Conservation (phyloP, 2,797 vertebrate species). For the Rhadinocentrus ornatus region DNA sequence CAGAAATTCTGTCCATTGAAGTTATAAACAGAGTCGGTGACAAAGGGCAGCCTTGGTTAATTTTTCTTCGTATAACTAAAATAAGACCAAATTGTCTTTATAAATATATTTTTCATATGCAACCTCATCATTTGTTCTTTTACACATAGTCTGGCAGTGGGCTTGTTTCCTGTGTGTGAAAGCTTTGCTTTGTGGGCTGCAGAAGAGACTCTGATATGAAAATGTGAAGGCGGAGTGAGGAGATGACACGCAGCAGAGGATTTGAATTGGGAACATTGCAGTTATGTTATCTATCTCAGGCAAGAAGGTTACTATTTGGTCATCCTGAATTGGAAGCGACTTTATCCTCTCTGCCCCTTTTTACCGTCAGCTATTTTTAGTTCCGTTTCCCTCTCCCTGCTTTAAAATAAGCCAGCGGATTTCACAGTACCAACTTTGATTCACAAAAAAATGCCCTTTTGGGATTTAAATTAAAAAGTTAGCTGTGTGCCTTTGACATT, state of each 20-base stretch:
- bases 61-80: no score
- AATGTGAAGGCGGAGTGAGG: background rate
- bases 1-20: no score
- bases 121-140: background rate
- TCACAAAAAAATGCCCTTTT: background rate
- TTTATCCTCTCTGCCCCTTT: slow-evolving; percentile 6
- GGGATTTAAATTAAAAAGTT: background rate
- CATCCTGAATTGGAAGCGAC: background rate
- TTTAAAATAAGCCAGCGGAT: background rate
- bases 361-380: slow-evolving; percentile 5
- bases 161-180: background rate
- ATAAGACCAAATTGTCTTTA: background rate
- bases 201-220: background rate
- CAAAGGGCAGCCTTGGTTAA: no score
- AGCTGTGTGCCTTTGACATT: background rate
- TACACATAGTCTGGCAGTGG: background rate
- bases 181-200: background rate
- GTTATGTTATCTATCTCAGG: slow-evolving; percentile 2
- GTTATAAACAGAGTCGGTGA: no score
- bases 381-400: background rate
- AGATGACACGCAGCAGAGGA: background rate
- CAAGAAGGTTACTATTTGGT: slow-evolving; percentile 7
- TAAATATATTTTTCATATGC: background rate
- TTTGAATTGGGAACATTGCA: background rate
- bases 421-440: no score